Evolutionary conservation across 1,140 invertebrate genomes (phyloP).

Genomic region (Zaprionus gabonicus): DNA sequence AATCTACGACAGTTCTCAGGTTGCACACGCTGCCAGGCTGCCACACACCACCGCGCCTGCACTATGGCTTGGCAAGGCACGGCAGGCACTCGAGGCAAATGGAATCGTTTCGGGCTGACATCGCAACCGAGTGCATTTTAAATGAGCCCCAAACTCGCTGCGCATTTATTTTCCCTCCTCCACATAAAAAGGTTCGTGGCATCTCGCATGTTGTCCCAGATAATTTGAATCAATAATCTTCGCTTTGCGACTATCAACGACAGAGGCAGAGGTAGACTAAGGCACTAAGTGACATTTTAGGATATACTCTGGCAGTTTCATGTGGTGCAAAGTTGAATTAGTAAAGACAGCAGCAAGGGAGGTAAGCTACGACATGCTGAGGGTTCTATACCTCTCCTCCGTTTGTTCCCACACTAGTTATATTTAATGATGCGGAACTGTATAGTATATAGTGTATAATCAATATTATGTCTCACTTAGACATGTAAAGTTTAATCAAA

Average conservation of each 20-base stretch:
- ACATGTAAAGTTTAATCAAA: too few species aligned
- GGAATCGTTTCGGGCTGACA: conserved; percentile 28
- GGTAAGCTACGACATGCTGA: too few species aligned
- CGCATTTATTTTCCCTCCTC: not conserved
- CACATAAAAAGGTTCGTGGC: conserved; percentile 7
- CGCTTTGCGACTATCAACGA: not conserved
- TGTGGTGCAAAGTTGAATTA: too few species aligned
- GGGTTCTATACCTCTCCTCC: too few species aligned
- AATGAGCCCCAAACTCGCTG: conserved; percentile 16
- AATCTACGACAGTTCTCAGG: conserved; percentile 41
- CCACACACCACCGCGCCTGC: not conserved
- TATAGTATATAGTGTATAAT: too few species aligned
- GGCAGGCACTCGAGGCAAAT: conserved; percentile 19
- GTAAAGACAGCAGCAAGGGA: too few species aligned
- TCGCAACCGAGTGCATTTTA: conserved; percentile 21
- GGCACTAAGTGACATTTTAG: not conserved
- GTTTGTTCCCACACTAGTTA: too few species aligned
- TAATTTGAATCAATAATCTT: conserved; percentile 21
- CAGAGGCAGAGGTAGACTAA: not conserved
- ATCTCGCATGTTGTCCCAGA: not conserved
- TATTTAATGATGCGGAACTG: too few species aligned
- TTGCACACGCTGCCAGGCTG: not conserved
- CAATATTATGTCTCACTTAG: too few species aligned
- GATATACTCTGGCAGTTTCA: not conserved
- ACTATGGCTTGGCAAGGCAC: not conserved